phyloP scores from a whole-genome alignment of 2,888 invertebrate species.

The Muscina levida region DNA sequence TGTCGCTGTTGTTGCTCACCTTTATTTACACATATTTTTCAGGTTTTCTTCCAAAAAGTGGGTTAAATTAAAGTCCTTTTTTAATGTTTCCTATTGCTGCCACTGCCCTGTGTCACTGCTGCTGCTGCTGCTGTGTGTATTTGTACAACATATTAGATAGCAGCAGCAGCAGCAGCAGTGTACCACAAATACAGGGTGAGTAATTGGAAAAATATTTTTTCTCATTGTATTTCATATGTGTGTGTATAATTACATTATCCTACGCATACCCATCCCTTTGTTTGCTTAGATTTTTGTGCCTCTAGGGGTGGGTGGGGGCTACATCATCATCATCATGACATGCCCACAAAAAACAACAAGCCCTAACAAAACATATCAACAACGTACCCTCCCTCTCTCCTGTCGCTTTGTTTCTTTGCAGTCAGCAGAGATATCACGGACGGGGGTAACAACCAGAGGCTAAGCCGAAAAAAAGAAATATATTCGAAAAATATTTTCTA shows the following conservation, averaged over 20 bases:
- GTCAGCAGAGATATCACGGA: no score
- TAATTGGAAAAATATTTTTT: conserved; percentile 64
- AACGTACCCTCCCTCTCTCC: neutral
- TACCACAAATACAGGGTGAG: conserved; percentile 59
- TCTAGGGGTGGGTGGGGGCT: conserved; percentile 38
- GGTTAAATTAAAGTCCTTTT: conserved; percentile 61
- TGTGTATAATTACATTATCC: conserved; percentile 35
- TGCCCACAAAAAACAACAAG: conserved; percentile 13
- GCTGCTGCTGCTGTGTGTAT: neutral
- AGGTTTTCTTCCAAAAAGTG: conserved; percentile 42
- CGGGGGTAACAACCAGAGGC: no score
- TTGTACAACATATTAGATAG: neutral
- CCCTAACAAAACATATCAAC: neutral
- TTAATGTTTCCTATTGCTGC: neutral
- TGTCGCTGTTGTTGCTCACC: neutral
- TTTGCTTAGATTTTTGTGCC: no score
- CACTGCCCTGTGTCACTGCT: neutral
- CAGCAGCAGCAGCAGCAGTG: no score
- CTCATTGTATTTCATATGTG: conserved; percentile 29
- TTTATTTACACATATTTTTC: neutral
- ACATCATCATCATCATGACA: no score
- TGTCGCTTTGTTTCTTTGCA: no score
- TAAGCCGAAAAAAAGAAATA: neutral
- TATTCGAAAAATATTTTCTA: conserved; percentile 43
- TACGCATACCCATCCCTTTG: conserved; percentile 31